Conservation (phyloP, 2,888 invertebrate species). For the Melinaea marsaeus region DNA sequence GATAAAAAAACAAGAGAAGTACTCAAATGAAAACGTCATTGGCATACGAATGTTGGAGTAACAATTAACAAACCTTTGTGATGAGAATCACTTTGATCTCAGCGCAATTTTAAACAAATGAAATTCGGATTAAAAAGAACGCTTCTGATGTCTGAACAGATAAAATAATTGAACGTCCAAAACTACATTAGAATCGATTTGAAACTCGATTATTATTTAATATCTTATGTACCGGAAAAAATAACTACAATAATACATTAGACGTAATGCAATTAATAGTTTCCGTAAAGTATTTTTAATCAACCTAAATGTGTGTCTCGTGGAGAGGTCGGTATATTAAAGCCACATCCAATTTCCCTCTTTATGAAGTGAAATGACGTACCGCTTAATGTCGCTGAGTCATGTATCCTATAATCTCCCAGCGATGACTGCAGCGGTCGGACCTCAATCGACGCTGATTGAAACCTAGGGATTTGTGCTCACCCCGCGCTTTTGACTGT, state of each 20-base stretch:
- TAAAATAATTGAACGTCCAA: constrained; percentile 9
- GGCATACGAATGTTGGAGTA: constrained; percentile 49
- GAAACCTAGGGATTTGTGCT: constrained; percentile 61
- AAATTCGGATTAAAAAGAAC: constrained; percentile 48
- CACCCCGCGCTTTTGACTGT: constrained; percentile 50
- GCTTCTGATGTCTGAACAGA: constrained; percentile 41
- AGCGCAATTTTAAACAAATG: constrained; percentile 53
- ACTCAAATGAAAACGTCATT: constrained; percentile 24
- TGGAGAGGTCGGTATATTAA: constrained; percentile 42
- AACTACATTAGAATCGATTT: not conserved
- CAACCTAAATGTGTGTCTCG: constrained; percentile 24
- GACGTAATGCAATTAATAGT: no score
- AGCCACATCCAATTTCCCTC: constrained; percentile 61
- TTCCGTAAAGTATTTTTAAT: constrained; percentile 22
- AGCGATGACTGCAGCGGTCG: constrained; percentile 36
- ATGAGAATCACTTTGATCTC: constrained; percentile 66
- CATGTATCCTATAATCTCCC: constrained; percentile 60
- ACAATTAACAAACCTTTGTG: constrained; percentile 70
- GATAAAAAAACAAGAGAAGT: constrained; percentile 12
- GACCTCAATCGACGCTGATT: constrained; percentile 67
- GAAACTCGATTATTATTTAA: no score
- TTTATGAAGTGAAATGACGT: constrained; percentile 52
- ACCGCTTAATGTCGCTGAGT: constrained; percentile 61
- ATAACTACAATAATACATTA: no score
- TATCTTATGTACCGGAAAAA: no score